Conservation (phyloP, 2,797 vertebrate species). For the Cynopterus sphinx region DNA sequence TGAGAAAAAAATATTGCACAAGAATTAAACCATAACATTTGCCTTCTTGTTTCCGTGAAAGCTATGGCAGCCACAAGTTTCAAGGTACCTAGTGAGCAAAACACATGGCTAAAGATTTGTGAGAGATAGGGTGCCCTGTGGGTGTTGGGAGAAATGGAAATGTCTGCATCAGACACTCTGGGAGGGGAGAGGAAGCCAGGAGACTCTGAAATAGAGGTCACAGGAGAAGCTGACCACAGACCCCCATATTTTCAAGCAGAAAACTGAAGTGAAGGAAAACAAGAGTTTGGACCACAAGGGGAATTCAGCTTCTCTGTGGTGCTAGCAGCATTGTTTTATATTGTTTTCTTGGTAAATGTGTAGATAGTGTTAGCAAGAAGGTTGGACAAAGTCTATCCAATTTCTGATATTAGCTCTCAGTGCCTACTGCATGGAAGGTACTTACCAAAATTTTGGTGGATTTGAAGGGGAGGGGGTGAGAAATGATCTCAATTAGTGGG, state of each 20-base stretch:
- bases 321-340: neutral
- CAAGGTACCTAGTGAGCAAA: neutral
- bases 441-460: neutral
- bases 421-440: neutral
- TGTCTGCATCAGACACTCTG: neutral
- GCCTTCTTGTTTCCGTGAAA: neutral
- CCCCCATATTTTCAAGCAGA: neutral
- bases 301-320: neutral
- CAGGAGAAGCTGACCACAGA: neutral
- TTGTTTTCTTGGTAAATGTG: neutral
- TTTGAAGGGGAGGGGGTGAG: neutral
- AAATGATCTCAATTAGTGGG: neutral
- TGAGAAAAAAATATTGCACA: neutral
- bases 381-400: neutral
- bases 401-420: neutral
- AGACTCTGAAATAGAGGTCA: neutral
- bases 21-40: neutral
- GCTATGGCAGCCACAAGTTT: neutral
- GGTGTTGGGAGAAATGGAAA: neutral
- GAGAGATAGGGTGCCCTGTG: neutral
- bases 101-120: neutral
- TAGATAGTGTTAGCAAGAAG: neutral
- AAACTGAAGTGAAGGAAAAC: neutral
- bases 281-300: neutral
- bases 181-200: neutral